Conservation (phyloP, 1,140 invertebrate species). For the Campodea augens region DNA sequence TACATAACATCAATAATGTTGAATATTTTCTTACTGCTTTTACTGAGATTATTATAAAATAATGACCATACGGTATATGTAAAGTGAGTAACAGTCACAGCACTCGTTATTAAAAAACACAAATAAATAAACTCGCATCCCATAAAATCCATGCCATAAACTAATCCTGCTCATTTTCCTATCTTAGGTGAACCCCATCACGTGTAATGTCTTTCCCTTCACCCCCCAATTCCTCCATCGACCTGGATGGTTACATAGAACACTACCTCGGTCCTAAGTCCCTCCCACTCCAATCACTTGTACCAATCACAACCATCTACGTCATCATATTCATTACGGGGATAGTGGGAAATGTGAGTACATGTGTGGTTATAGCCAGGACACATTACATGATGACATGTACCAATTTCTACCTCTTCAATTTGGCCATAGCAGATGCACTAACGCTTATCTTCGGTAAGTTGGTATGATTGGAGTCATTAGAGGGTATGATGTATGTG, state of each 20-base stretch:
- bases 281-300: conserved; percentile 18
- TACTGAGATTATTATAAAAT: too few relatives aligned
- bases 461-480: conserved; percentile 7
- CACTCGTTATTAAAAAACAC: too few relatives aligned
- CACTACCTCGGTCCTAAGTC: conserved; percentile 20
- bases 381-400: conserved; percentile 28
- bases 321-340: conserved; percentile 31
- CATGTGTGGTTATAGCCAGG: conserved; percentile 31
- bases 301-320: conserved; percentile 27
- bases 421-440: conserved; percentile 29
- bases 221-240: conserved; percentile 5
- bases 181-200: too few relatives aligned
- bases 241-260: conserved; percentile 17
- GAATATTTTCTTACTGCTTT: too few relatives aligned
- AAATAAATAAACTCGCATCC: too few relatives aligned
- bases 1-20: too few relatives aligned
- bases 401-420: conserved; percentile 37
- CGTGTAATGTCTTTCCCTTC: too few relatives aligned
- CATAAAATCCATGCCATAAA: too few relatives aligned
- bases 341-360: conserved; percentile 33
- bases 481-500: too few relatives aligned
- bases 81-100: too few relatives aligned
- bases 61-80: too few relatives aligned
- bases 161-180: too few relatives aligned
- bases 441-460: conserved; percentile 22